Evolutionary conservation across 2,797 vertebrate genomes (phyloP), one percentile per base, ranked within the genome.

Genomic region (Coregonus suidteri): DNA sequence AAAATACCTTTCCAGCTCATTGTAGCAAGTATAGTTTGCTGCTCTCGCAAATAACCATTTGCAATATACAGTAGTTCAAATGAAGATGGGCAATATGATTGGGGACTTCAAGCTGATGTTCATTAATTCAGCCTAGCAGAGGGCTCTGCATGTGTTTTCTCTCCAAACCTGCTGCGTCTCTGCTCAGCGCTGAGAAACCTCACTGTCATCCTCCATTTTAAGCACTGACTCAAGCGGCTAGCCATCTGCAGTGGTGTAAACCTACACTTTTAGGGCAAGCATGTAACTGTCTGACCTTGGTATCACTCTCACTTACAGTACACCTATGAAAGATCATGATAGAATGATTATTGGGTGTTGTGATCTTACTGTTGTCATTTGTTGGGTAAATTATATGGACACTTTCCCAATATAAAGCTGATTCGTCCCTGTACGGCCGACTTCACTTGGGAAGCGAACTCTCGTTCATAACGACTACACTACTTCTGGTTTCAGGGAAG

Each of bases 191-290:
- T 13, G 75, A 62, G 68, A 64, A 77, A 52, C 30, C 41, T 75
- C 18, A 13, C 51, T 11, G 25, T 62, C 75, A 74, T 74, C 79
- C 71, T 74, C 79, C 71, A 5, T 76, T 68, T 34, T 73, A 64
- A 80, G 34, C 41, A 62, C 56, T 62, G 56, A 62, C n/a, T 20
- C 56, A 62, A 13, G 59, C 59, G 11, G 59, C 72, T 35, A 73
- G 71, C 20, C 65, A 41, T 66, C 31, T 18, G 34, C 20, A 69
- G 67, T 54, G 4, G 31, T 1, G 18, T 53, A 47, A 72, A 75
- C 56, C 3, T 37, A 75, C 37, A 62, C 71, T 74, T 56, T 56
- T 67, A 54, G 51, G 69, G 69, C 65, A 70, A 75, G 67, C 41
- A 64, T 53, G n/a, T 71, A n/a, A 62, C 47, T 66, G 16, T 34